Evolutionary conservation across 2,888 invertebrate species (phyloP).

Genomic region (Yponomeuta sedellus): DNA sequence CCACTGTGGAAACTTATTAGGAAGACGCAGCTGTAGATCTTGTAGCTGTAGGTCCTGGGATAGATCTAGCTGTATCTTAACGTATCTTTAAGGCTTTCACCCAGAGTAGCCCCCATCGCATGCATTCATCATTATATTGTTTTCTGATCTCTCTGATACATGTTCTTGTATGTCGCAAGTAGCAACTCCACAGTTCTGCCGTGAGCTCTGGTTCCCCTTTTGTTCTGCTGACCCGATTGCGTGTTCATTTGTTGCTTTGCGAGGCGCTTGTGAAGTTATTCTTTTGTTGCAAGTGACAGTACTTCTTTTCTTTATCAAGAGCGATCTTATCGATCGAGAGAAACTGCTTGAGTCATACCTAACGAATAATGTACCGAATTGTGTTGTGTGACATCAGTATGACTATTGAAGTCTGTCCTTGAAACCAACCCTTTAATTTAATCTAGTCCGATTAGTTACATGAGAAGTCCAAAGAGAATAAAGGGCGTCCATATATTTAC

Average conservation of each 20-base stretch:
- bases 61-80: no score
- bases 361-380: no score
- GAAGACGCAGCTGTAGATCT: no score
- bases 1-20: no score
- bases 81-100: no score
- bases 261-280: neutral
- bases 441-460: no score
- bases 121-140: conserved; percentile 16
- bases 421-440: no score
- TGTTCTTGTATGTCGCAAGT: neutral
- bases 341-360: neutral
- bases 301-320: neutral
- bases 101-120: conserved; percentile 1
- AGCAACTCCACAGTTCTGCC: neutral
- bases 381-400: no score
- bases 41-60: no score
- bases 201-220: neutral
- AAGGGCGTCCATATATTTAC: no score
- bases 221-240: neutral
- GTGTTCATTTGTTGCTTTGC: neutral
- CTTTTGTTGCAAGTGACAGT: conserved; percentile 3
- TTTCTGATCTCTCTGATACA: conserved; percentile 12
- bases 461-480: no score
- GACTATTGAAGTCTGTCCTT: no score
- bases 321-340: neutral